Evolutionary conservation across 2,888 invertebrate genomes (phyloP).

Genomic region (Campoplex nolae): DNA sequence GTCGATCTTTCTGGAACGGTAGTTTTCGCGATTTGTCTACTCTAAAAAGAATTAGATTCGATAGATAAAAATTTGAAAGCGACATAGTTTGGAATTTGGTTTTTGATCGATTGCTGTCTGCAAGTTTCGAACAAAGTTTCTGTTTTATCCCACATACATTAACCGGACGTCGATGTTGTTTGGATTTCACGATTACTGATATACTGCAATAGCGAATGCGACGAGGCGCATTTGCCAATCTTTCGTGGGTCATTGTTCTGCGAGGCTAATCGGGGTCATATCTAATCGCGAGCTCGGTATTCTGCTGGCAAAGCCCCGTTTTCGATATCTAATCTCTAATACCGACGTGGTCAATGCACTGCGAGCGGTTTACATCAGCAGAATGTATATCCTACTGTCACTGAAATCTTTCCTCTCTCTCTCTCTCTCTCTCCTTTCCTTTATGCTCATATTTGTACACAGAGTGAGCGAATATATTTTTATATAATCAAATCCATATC

Average conservation of each 20-base stretch:
- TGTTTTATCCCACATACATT: not conserved
- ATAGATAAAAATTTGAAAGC: not conserved
- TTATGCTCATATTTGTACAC: not conserved
- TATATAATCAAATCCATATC: not conserved
- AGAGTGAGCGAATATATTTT: not conserved
- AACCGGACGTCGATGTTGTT: not conserved
- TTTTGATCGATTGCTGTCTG: not conserved
- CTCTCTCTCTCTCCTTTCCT: not conserved
- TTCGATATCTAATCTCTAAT: constrained; percentile 68
- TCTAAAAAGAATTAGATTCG: not conserved
- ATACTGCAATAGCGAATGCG: constrained; percentile 6
- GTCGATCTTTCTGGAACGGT: not conserved
- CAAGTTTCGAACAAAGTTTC: not conserved
- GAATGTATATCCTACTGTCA: constrained; percentile 47
- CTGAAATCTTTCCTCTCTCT: not conserved
- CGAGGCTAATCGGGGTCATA: constrained; percentile 65
- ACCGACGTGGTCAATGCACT: constrained; percentile 68
- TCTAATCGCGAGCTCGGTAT: constrained; percentile 65
- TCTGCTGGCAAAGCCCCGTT: constrained; percentile 66
- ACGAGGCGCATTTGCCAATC: constrained; percentile 24
- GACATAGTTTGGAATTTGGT: not conserved
- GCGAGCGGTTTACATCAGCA: constrained; percentile 54
- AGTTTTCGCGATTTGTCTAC: not conserved
- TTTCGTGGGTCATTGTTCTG: constrained; percentile 65
- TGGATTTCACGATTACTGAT: constrained; percentile 15